Percentiles rank a stretch among this genome's conserved stretches.
phyloP scores from a whole-genome alignment of 2,797 vertebrate genomes.

The Xenops minutus region DNA sequence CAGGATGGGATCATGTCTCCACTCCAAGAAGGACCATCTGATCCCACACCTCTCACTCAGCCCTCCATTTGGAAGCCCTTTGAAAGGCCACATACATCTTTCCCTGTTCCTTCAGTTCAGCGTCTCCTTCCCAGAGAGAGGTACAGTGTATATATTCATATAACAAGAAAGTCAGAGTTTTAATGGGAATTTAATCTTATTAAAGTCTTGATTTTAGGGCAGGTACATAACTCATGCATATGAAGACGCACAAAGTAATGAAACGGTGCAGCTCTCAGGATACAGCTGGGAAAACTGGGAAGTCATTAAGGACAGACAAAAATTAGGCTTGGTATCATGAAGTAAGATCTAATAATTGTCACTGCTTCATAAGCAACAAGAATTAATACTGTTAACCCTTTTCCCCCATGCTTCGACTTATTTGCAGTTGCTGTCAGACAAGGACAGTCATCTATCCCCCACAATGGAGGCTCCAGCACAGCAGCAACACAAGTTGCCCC shows the following conservation, averaged over 20 bases:
- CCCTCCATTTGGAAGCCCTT: not conserved
- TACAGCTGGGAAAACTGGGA: slow-evolving; percentile 27
- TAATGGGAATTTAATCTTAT: slow-evolving; percentile 17
- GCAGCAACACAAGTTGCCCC: not conserved
- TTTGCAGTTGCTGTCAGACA: not conserved
- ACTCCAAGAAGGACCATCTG: not conserved
- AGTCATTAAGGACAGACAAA: slow-evolving; percentile 34
- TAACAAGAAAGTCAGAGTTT: not conserved
- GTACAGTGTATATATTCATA: not conserved
- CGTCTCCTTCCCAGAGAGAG: not conserved
- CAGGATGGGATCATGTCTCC: accelerated
- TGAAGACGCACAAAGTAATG: not conserved
- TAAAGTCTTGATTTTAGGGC: slow-evolving; percentile 30
- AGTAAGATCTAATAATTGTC: slow-evolving; percentile 43
- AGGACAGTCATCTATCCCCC: not conserved
- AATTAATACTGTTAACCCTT: slow-evolving; percentile 27
- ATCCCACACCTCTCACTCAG: not conserved
- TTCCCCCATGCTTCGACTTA: not conserved
- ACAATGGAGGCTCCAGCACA: not conserved
- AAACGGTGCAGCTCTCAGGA: not conserved
- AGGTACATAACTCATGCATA: not conserved
- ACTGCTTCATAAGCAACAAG: not conserved
- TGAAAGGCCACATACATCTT: not conserved
- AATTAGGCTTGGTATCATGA: slow-evolving; percentile 40
- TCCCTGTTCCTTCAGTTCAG: not conserved